Conservation (phyloP, 2,113 vertebrate species). For the Spizaetus ornatus region DNA sequence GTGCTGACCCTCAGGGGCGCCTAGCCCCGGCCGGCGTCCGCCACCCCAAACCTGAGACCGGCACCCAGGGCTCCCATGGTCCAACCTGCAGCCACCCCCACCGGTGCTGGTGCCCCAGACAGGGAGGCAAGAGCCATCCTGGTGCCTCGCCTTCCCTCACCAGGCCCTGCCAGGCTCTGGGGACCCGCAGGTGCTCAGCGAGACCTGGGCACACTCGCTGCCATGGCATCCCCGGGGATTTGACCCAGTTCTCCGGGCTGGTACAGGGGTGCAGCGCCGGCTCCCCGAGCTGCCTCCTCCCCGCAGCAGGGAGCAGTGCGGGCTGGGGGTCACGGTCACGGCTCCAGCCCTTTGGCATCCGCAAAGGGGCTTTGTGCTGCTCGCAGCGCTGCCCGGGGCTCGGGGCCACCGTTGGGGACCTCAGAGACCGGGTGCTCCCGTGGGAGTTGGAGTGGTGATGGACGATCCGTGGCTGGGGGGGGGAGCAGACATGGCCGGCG, state of each 20-base stretch:
- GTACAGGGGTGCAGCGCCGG: not conserved
- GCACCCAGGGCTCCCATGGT: not conserved
- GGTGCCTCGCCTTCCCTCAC: not conserved
- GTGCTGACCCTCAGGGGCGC: not conserved
- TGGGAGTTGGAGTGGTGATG: not conserved
- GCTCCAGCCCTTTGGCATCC: not conserved
- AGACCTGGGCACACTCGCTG: not conserved
- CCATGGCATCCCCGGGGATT: rapidly evolving
- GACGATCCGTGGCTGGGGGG: not conserved
- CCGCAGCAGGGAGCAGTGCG: rapidly evolving
- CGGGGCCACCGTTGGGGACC: not conserved
- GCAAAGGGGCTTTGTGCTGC: not conserved
- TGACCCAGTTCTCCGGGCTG: not conserved
- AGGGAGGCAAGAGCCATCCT: not conserved
- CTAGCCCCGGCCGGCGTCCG: rapidly evolving
- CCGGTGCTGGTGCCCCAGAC: too few species aligned
- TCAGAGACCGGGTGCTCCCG: rapidly evolving
- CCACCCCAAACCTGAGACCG: not conserved
- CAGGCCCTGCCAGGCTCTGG: not conserved
- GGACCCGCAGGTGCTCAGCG: not conserved
- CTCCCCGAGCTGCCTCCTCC: not conserved
- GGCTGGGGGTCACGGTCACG: not conserved
- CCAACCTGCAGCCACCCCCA: not conserved
- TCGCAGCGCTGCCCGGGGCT: not conserved
- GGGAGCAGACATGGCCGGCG: too few species aligned